Evolutionary conservation across 2,888 invertebrate genomes (phyloP), one percentile per base, ranked within the genome.

Genomic region (Apodemia duryi): DNA sequence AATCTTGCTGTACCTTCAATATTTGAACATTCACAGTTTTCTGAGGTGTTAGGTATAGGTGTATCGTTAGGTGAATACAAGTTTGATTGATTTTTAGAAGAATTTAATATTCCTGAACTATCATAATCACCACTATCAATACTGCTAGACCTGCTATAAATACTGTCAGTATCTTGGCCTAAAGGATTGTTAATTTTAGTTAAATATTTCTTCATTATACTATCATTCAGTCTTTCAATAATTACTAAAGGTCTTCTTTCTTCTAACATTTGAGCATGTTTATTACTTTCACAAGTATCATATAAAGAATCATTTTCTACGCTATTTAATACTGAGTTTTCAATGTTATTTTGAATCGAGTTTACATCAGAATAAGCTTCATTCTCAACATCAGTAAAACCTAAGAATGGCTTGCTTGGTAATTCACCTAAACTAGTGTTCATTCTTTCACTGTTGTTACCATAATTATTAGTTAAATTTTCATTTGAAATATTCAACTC

Each of bases 281-380:
- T 74, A 13, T 82, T 82, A 79, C 83, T 85, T 67, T 80, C 76
- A 71, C 89, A 90, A 66, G 88, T 87, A 67, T 88, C 83, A 82
- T 88, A 90, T 61, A 79, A 69, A 46, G 87, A 87, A 71, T 78
- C 75, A 68, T 71, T 76, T 38, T 82, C 78, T 57, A 68, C 63
- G 68, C 68, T 69, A 69, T 74, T 62, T 46, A 61, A 60, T 57
- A 13, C 66, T 7, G 57, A 63, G 46, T 38, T 57, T 61, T 49
- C 63, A 32, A 29, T 63, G 9, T 61, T 64, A 70, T 54, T 66
- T 52, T 32, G 38, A 63, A 43, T 51, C 29, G 60, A 63, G 60
- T 52, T 66, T 62, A n/a, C 7, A 52, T 10, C 28, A 11, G 32
- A 63, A 38, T 52, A 32, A 51, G 13, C 2, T 21, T 57, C 61